Evolutionary conservation across 64 coral and sea anemone genomes (phyloP), one percentile per base, ranked within the genome.

Genomic region (Exaiptasia diaphana): DNA sequence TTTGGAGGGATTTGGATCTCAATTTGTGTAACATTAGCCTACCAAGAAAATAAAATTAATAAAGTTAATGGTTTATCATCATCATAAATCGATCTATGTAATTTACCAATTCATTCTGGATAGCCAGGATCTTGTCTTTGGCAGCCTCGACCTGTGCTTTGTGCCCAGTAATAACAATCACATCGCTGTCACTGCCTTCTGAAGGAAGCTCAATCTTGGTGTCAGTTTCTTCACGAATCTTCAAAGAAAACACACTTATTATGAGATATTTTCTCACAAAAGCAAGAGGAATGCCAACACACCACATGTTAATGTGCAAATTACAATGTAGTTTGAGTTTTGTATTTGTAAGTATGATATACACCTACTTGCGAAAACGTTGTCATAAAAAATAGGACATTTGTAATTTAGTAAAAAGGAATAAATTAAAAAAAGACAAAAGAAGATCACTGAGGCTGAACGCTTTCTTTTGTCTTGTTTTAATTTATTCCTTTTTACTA

Each of bases 181-280:
- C 79, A 30, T 99, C 90, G 67, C 95, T 99, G 48, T 99, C 95
- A 39, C 79, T 93, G 31, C 95, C 95, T 60, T 99, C 95, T 2
- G 89, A 55, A 17, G 95, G 95, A 1, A 99, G 62, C 11, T 99
- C 95, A 71, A 99, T 99, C 75, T 88, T 99, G 2, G 95, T 99
- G 68, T 91, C 95, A 24, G 95, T 99, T 38, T 99, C 95, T 32
- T 99, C 95, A 42, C 95, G 90, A 74, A 99, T 99, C 95, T 99
- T 36, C 4, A 57, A 55, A 41, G 0, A 57, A 37, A 26, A 44
- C 6, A 69, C 18, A n/a, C n/a, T n/a, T n/a, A n/a, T n/a, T n/a
- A n/a, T n/a, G n/a, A n/a, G n/a, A n/a, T n/a, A n/a, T n/a, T n/a
- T n/a, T n/a, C n/a, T n/a, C 4, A 18, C 0, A 17, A 48, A 22